Evolutionary conservation across 2,113 vertebrate genomes (phyloP).

Genomic region (Ciconia maguari): DNA sequence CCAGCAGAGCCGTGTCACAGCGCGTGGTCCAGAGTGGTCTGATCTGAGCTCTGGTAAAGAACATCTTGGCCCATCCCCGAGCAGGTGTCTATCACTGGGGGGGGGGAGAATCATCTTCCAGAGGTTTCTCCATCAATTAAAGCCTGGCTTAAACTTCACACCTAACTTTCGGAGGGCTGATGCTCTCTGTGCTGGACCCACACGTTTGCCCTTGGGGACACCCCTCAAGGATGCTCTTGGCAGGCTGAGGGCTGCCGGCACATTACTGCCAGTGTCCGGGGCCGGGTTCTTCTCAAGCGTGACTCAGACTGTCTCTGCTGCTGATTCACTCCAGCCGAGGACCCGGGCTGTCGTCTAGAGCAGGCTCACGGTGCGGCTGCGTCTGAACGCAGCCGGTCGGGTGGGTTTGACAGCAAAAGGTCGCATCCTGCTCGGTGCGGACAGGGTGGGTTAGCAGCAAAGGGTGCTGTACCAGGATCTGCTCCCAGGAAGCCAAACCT

Average conservation of each 20-base stretch:
- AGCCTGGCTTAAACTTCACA: not conserved
- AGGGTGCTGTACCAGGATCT: not conserved
- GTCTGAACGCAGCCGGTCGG: fast-evolving
- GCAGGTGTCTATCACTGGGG: not conserved
- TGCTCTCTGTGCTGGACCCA: not conserved
- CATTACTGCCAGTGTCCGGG: fast-evolving
- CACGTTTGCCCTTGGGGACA: not conserved
- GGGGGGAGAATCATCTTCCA: not conserved
- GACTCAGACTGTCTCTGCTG: constrained; percentile 52
- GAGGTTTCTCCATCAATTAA: not conserved
- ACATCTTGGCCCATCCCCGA: not conserved
- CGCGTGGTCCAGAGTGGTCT: fast-evolving
- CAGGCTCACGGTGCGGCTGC: not conserved
- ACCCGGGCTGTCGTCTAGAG: not conserved
- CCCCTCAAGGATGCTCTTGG: not conserved
- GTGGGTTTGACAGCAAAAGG: not conserved
- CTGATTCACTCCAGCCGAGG: constrained; percentile 50
- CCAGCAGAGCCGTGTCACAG: fast-evolving
- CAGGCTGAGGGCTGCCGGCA: not conserved
- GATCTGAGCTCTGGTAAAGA: not conserved
- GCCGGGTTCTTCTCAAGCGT: not conserved
- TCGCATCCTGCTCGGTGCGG: fast-evolving
- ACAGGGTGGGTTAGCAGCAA: not conserved
- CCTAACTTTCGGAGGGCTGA: not conserved
- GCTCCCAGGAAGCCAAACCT: not conserved